phyloP scores from a whole-genome alignment of 2,113 vertebrate species.

The Eira barbara region DNA sequence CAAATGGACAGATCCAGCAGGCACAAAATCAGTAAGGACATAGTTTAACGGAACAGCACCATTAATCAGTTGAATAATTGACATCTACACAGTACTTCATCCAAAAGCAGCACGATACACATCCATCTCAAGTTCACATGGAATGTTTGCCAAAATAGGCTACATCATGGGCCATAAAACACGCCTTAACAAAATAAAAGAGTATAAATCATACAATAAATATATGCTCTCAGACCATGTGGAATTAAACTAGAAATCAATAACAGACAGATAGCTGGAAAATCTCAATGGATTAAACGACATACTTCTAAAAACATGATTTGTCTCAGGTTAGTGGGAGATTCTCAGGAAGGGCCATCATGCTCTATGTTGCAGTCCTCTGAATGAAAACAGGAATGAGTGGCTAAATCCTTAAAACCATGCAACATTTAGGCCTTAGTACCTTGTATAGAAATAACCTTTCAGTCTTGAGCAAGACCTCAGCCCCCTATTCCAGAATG shows the following conservation, averaged over 20 bases:
- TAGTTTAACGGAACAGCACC: background rate
- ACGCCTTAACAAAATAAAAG: background rate
- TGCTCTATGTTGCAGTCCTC: background rate
- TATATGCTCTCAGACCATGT: background rate
- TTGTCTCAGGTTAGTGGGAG: background rate
- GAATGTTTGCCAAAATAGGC: background rate
- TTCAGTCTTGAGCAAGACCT: background rate
- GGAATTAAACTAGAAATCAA: background rate
- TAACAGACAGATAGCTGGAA: background rate
- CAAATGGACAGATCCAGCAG: background rate
- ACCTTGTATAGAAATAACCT: background rate
- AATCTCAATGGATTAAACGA: constrained; percentile 17
- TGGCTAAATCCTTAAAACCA: background rate
- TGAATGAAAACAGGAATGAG: background rate
- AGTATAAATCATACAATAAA: background rate
- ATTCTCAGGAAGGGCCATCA: background rate
- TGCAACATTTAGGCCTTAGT: background rate
- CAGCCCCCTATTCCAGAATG: background rate
- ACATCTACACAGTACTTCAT: background rate
- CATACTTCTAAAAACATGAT: background rate
- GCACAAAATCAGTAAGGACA: background rate
- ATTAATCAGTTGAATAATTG: background rate
- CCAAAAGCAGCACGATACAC: background rate
- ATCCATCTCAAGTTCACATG: background rate
- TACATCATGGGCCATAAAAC: background rate